Evolutionary conservation across 2,797 vertebrate genomes (phyloP).

Genomic region (Schizopygopsis pylzovi): DNA sequence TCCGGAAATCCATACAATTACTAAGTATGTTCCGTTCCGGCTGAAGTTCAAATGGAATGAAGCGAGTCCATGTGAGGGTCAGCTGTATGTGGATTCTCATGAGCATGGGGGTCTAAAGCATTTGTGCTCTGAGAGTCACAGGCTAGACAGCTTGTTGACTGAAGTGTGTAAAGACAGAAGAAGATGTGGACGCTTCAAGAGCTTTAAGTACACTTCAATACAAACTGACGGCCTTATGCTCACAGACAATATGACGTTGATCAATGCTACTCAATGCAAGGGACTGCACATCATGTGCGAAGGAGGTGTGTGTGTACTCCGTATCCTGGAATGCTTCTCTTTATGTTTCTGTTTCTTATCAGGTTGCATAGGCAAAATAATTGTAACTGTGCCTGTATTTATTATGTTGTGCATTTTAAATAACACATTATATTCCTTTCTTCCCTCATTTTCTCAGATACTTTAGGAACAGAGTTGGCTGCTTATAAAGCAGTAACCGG

Average conservation of each 20-base stretch:
- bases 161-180: constrained; percentile 59
- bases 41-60: background rate
- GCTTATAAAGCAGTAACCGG: constrained; percentile 68
- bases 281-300: background rate
- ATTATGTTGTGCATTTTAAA: background rate
- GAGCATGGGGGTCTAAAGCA: rapidly evolving
- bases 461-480: constrained; percentile 55
- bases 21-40: background rate
- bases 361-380: background rate
- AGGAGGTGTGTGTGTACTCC: constrained; percentile 53
- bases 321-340: constrained; percentile 22
- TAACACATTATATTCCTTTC: background rate
- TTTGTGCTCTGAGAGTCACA: background rate
- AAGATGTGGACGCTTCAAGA: background rate
- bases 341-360: background rate
- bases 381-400: background rate
- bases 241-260: too few relatives aligned
- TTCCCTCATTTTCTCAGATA: background rate
- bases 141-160: rapidly evolving
- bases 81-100: background rate
- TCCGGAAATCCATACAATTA: rapidly evolving
- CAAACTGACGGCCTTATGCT: background rate
- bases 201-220: rapidly evolving
- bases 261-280: too few relatives aligned
- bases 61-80: constrained; percentile 57